Conservation (phyloP, 2,797 vertebrate species). For the Lepidocolaptes lacrymiger region DNA sequence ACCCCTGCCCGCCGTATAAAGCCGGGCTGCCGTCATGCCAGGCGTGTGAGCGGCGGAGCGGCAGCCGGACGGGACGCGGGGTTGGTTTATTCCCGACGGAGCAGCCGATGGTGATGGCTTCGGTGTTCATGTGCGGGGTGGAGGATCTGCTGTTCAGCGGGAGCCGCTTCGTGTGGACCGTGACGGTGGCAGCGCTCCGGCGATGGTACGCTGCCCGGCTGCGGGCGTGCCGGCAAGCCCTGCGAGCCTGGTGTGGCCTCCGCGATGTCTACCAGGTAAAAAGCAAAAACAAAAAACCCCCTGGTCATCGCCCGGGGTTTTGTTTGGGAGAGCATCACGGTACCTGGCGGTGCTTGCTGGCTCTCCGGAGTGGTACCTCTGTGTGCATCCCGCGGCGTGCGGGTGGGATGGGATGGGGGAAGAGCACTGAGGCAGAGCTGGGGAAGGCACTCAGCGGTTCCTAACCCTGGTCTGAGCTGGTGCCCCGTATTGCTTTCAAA, state of each 20-base stretch:
- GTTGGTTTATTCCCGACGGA: background rate
- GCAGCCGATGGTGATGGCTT: slow-evolving; percentile 87
- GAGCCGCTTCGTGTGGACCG: slow-evolving; percentile 88
- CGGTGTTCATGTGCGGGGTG: slow-evolving; percentile 86
- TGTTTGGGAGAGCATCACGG: no score
- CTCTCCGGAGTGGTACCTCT: background rate
- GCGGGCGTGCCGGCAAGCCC: slow-evolving; percentile 86
- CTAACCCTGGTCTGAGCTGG: fast-evolving
- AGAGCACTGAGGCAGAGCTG: background rate
- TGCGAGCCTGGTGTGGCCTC: slow-evolving; percentile 88
- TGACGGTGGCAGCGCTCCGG: slow-evolving; percentile 87
- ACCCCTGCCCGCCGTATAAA: slow-evolving; percentile 30
- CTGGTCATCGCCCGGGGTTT: fast-evolving
- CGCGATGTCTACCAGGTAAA: slow-evolving; percentile 94
- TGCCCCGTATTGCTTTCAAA: fast-evolving
- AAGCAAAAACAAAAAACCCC: fast-evolving
- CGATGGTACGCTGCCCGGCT: slow-evolving; percentile 87
- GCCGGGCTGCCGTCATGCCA: slow-evolving; percentile 1
- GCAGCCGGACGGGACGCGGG: background rate
- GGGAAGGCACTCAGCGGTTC: no score
- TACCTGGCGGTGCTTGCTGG: fast-evolving
- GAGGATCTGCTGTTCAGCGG: slow-evolving; percentile 89
- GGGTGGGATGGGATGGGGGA: background rate
- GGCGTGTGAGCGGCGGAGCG: background rate
- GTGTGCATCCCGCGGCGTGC: background rate